phyloP scores from a whole-genome alignment of 2,888 invertebrate species.

The Lysandra coridon region DNA sequence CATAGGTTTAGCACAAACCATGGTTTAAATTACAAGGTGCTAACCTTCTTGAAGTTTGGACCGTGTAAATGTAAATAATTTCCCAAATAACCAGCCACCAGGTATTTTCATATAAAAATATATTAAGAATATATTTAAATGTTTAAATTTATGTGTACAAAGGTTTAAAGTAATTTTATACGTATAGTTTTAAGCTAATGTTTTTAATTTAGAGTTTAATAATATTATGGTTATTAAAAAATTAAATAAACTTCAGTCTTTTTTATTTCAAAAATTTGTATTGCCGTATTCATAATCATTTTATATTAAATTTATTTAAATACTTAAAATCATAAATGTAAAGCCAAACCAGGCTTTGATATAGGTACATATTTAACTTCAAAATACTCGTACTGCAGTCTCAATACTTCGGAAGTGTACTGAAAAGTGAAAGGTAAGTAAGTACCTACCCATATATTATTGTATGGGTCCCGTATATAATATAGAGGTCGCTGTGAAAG shows the following conservation, averaged over 20 bases:
- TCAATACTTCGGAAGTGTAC: no score
- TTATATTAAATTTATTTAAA: no score
- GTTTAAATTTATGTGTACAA: conserved; percentile 3
- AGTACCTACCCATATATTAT: no score
- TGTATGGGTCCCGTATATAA: no score
- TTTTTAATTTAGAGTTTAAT: not conserved
- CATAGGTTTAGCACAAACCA: not conserved
- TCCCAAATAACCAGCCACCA: not conserved
- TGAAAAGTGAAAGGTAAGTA: no score
- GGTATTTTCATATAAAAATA: not conserved
- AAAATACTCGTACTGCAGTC: no score
- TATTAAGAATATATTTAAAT: not conserved
- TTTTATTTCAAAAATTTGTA: not conserved
- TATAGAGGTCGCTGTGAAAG: no score
- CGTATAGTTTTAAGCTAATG: not conserved
- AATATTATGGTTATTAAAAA: not conserved
- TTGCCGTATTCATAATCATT: not conserved
- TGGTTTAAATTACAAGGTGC: not conserved
- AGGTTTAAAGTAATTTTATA: conserved; percentile 9
- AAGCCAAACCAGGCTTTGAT: no score
- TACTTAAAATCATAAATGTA: no score
- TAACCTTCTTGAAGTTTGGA: not conserved
- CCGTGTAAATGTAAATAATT: not conserved
- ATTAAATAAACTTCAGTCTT: not conserved
- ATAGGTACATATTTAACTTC: no score